Evolutionary conservation across 1,140 invertebrate species (phyloP), one percentile per base, ranked within the genome.

Genomic region (Bactericera cockerelli): DNA sequence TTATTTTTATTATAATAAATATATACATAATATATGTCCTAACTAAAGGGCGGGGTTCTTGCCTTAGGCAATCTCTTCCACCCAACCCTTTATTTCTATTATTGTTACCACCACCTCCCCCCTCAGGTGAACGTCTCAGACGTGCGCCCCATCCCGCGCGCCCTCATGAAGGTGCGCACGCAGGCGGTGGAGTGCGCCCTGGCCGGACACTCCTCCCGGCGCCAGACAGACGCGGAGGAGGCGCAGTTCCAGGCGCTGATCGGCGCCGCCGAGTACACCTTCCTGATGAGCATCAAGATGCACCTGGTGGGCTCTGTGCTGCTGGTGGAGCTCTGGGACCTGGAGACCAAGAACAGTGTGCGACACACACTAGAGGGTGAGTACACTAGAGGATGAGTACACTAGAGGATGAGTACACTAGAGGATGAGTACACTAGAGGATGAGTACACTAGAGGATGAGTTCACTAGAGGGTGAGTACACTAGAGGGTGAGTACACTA

Each of bases 131-230:
- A 75, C 11, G 65, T 74, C 0, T 70, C 72, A 16, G 68, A 77
- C 24, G 68, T 89, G 13, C 79, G 80, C 61, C 70, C 70, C 3
- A 84, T 87, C 13, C 76, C 76, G 24, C 73, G 77, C 8, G 77
- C 83, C 59, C 74, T 86, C 58, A 68, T 88, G 10, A 72, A 71
- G 49, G 69, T 86, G 42, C 77, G 78, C 26, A 77, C 81, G 0
- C 87, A 89, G 70, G 87, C 86, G 0, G 76, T 90, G 63, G 79
- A 80, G 66, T 92, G 89, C 72, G 76, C 78, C 25, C 68, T 87
- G 1, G 74, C 72, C 60, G 78, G 75, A 22, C 77, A 76, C 62
- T 73, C 79, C 59, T 70, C 70, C 13, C 67, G 70, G 60, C 59
- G 64, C n/a, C 49, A 63, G 0, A 69, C 69, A 63, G 59, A 67